Evolutionary conservation across 2,797 vertebrate genomes (phyloP), one percentile per base, ranked within the genome.

Genomic region (Parauchenoglanis ngamensis): DNA sequence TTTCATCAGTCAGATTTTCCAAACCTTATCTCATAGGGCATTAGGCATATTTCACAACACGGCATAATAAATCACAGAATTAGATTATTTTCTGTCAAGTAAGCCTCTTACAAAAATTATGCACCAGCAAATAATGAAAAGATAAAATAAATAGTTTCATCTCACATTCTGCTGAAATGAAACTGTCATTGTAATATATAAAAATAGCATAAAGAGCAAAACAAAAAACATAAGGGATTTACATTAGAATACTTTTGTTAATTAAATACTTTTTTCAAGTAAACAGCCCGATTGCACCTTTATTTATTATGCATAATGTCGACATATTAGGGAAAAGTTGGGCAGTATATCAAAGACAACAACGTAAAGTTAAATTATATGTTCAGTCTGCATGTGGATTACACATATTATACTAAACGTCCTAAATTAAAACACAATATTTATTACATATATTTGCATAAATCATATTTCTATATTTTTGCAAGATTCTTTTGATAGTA

Each of bases 51-150:
- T 81, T 78, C 52, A 8, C 52, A 11, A 35, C 31, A 78, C 21
- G 54, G 31, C 59, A 31, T 40, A 79, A 40, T 25, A 65, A 49
- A 82, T 65, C 79, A 63, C 2, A 28, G 13, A 61, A 2, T 82
- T 11, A 21, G 23, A 46, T 63, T 61, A 31, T 2, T 49, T 82
- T 13, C 31, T 59, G 25, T 35, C 19, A 78, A 31, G 56, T 57
- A 79, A 57, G 31, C 77, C 77, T 40, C 77, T 15, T 81, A 61
- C 10, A 59, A 81, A 81, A n/a, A 46, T 61, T 13, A 46, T 81
- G 10, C 57, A 63, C 35, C 63, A 54, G 12, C 8, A 54, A 25
- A 67, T 52, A 7, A 67, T 52, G 25, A 49, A 49, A 17, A 52
- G 21, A 70, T 23, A 15, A 63, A 59, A 63, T 56, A 61, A 61